These are phyloP conservation scores for Allacma fusca DNA, from an alignment of 2,888 invertebrate species.

Conservation along the genomic window DNA sequence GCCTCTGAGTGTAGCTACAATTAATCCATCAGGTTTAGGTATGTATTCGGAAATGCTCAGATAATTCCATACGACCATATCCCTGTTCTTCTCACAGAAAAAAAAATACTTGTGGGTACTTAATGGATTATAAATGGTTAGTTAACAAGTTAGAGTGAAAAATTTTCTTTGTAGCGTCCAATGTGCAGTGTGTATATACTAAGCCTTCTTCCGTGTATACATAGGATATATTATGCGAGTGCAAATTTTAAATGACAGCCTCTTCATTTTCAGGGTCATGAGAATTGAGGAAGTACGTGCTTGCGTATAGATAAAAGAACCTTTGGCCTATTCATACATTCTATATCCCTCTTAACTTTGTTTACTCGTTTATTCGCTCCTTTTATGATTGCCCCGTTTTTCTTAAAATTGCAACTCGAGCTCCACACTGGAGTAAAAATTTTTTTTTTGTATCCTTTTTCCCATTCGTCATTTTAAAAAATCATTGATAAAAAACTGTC, in stretches of 20 bases:
- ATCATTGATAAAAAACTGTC: not conserved
- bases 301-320: conserved; percentile 21
- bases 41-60: no score
- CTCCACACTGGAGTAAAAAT: not conserved
- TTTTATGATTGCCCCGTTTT: not conserved
- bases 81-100: no score
- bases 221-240: not conserved
- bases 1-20: no score
- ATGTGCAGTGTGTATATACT: no score
- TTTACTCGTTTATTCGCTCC: not conserved
- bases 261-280: conserved; percentile 44
- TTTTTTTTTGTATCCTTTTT: no score
- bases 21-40: no score
- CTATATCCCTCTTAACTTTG: not conserved
- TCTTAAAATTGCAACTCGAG: not conserved
- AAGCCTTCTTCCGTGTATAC: not conserved
- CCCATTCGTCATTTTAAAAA: not conserved
- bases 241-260: conserved; percentile 38
- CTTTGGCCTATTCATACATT: conserved; percentile 38
- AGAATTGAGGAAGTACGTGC: conserved; percentile 36
- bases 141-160: no score
- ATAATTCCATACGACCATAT: no score
- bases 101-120: no score
- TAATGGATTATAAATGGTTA: conserved; percentile 19
- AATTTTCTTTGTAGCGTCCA: no score